These are phyloP conservation scores for Australoheros facetus DNA, from an alignment of 2,797 vertebrate species.

Conservation along the genomic window DNA sequence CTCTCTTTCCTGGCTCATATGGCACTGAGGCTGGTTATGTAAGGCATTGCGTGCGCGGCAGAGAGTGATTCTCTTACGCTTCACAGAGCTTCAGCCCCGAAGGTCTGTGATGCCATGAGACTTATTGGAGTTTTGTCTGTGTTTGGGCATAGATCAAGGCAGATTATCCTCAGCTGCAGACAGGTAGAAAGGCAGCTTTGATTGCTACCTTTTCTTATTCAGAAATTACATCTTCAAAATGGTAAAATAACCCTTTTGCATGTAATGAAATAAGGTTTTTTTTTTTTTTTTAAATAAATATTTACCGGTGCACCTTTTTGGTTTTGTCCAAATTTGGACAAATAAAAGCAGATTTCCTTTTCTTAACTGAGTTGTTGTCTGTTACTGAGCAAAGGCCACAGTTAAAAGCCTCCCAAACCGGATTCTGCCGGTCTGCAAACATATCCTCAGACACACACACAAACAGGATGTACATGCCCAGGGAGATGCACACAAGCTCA, in stretches of 20 bases:
- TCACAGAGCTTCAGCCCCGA: constrained; percentile 25
- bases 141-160: constrained; percentile 3
- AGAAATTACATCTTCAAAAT: not conserved
- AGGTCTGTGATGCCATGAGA: constrained; percentile 35
- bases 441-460: not conserved
- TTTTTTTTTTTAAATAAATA: not conserved
- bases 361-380: not conserved
- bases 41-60: constrained; percentile 61
- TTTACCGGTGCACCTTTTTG: too few species aligned
- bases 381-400: constrained; percentile 31
- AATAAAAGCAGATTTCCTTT: not conserved
- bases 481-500: not conserved
- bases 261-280: not conserved
- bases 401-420: constrained; percentile 54
- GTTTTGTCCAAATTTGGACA: not conserved
- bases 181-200: not conserved
- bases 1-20: constrained; percentile 33
- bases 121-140: constrained; percentile 34
- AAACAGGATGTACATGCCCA: not conserved
- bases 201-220: not conserved
- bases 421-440: constrained; percentile 60
- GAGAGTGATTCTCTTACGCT: constrained; percentile 41
- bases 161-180: constrained; percentile 1
- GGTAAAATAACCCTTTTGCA: not conserved
- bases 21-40: constrained; percentile 63